These are phyloP conservation scores for Alsophila aescularia DNA, from an alignment of 2,888 invertebrate genomes.

Conservation along the genomic window DNA sequence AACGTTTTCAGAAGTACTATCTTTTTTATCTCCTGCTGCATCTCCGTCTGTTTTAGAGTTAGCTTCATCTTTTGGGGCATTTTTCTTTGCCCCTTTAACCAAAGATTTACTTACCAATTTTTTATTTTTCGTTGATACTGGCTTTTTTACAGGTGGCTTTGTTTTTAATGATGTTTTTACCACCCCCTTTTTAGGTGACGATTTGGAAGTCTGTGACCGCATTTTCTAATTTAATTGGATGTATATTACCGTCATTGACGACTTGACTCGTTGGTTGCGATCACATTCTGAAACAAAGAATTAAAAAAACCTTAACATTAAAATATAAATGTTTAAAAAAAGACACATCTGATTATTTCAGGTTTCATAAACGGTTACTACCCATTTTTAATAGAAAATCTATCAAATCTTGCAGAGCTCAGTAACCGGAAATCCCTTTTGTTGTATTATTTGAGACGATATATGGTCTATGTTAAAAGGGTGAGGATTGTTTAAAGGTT, in stretches of 20 bases:
- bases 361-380: too few relatives aligned
- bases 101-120: slow-evolving; percentile 61
- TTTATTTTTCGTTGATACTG: slow-evolving; percentile 65
- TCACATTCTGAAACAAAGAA: slow-evolving; percentile 79
- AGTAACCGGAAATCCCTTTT: too few relatives aligned
- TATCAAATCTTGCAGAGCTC: too few relatives aligned
- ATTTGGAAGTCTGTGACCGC: slow-evolving; percentile 80
- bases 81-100: slow-evolving; percentile 63
- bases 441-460: too few relatives aligned
- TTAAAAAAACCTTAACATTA: slow-evolving; percentile 14
- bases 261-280: slow-evolving; percentile 52
- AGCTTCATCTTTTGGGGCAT: slow-evolving; percentile 56
- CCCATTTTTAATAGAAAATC: too few relatives aligned
- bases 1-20: slow-evolving; percentile 48
- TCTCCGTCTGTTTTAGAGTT: slow-evolving; percentile 56
- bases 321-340: too few relatives aligned
- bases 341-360: too few relatives aligned
- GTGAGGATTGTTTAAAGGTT: too few relatives aligned
- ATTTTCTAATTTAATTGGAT: slow-evolving; percentile 72
- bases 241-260: slow-evolving; percentile 69
- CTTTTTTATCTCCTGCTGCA: slow-evolving; percentile 53
- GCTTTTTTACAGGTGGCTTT: slow-evolving; percentile 67
- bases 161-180: slow-evolving; percentile 69
- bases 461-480: too few relatives aligned
- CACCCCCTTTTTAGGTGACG: slow-evolving; percentile 75